Evolutionary conservation across 1,140 invertebrate genomes (phyloP).

Genomic region (Drosophila kurseongensis): DNA sequence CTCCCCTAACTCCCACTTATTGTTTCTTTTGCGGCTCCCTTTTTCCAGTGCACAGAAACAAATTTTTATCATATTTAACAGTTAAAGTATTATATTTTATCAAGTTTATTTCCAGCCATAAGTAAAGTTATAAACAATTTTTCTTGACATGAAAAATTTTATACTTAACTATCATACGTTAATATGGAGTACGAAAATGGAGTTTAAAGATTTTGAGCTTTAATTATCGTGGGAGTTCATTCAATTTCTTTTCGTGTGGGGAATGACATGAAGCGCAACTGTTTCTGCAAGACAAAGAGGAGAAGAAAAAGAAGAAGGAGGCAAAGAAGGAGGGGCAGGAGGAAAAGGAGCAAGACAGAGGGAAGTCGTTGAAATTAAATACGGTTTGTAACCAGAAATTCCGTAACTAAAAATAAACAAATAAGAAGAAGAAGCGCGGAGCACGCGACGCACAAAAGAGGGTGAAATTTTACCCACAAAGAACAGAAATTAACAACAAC

Average conservation of each 20-base stretch:
- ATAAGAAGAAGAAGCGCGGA: constrained; percentile 38
- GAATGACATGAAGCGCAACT: constrained; percentile 61
- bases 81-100: too few species aligned
- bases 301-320: constrained; percentile 14
- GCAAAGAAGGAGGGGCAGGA: not conserved
- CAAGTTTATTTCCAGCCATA: too few species aligned
- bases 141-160: too few species aligned
- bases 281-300: constrained; percentile 59
- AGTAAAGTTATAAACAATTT: too few species aligned
- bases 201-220: not conserved
- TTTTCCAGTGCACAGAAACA: not conserved
- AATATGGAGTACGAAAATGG: too few species aligned
- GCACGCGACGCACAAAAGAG: constrained; percentile 38
- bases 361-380: constrained; percentile 67
- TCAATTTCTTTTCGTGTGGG: constrained; percentile 3
- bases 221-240: not conserved
- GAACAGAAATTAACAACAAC: constrained; percentile 32
- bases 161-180: too few species aligned
- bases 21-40: constrained; percentile 4
- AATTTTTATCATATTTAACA: not conserved
- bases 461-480: constrained; percentile 22
- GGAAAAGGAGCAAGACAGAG: constrained; percentile 30
- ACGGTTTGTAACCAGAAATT: constrained; percentile 74
- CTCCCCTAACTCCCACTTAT: constrained; percentile 5
- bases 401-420: constrained; percentile 77